Base-by-base conservation (phyloP, 64 coral and sea anemone species). In the Orbicella faveolata region DNA sequence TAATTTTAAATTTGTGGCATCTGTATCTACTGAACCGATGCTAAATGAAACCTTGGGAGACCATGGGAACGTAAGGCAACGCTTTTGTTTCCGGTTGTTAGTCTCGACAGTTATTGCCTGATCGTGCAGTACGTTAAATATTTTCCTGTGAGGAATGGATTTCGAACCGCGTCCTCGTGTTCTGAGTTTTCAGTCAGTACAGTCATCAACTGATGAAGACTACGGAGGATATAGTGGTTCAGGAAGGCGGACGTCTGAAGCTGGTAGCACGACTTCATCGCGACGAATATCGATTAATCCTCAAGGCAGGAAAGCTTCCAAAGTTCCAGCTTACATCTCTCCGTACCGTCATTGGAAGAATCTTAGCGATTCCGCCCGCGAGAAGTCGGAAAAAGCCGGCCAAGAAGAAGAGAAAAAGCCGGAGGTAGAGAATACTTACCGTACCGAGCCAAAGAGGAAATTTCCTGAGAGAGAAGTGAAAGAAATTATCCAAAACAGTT, bases 401-500 rank as follows among this genome's bases (percentile, higher is more conserved):
- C 61, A 70, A 16, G 82, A 72, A 9, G 82, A 73, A 11, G 79
- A 35, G n/a, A 81, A 63, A 19, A 63, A 65, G 19, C 76, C 44
- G 68, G 25, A 35, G 1, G 75, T 79, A 14, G 88, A 89, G n/a
- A 89, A 89, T 20, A 89, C 88, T 16, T 89, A 89, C 17, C 76
- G 77, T 0, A 80, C 41, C 1, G 63, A 89, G 30, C 88, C 88
- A 1, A 89, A 89, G 62, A 34, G 35, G 33, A 92, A 57, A 63
- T 92, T 92, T 51, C 75, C 61, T 12, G 33, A 84, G 8, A 21
- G 76, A 39, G 77, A 79, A 48, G 77, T 92, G n/a, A 72, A n/a
- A n/a, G 68, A 87, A 15, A 88, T 92, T 19, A 55, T 78, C 7
- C 62, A 79, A 30, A 75, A n/a, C 52, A 92, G 84, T 35, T 82